Conservation (phyloP, 2,113 vertebrate species). For the Platysternon megacephalum region DNA sequence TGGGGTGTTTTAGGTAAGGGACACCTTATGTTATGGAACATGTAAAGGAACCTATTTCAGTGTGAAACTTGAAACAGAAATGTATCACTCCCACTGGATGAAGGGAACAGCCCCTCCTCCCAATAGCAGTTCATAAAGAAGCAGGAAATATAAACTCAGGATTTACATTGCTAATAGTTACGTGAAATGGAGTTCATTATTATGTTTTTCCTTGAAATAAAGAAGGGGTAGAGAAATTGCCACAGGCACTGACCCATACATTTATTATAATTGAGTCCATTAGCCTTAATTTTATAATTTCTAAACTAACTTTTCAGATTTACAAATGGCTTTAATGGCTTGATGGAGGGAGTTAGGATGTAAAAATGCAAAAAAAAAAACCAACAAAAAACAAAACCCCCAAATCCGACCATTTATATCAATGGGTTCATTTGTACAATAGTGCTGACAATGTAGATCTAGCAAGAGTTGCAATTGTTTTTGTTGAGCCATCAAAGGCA, state of each 20-base stretch:
- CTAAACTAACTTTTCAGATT: conserved; percentile 71
- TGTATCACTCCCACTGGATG: background rate
- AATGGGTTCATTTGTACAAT: conserved; percentile 13
- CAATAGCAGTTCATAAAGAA: background rate
- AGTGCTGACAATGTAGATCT: conserved; percentile 34
- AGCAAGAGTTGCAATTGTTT: conserved; percentile 27
- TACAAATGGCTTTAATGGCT: conserved; percentile 71
- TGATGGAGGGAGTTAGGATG: conserved; percentile 19
- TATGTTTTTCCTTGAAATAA: conserved; percentile 46
- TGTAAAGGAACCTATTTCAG: accelerated
- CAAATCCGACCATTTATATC: conserved; percentile 25
- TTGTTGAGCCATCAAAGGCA: conserved; percentile 39
- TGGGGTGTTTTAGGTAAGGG: background rate
- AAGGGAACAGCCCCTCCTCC: background rate
- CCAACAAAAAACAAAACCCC: background rate
- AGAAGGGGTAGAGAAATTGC: conserved; percentile 59
- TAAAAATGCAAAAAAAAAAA: conserved; percentile 42
- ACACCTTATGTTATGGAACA: background rate
- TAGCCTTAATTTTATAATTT: conserved; percentile 77
- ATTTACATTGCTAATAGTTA: background rate
- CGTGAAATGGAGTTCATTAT: conserved; percentile 52
- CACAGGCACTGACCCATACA: conserved; percentile 53
- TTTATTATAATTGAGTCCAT: conserved; percentile 75
- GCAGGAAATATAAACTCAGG: background rate
- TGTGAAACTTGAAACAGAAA: background rate